Percentiles rank a stretch among this genome's conserved stretches.
phyloP scores from a whole-genome alignment of 2,113 vertebrate genomes.

The Boulengeromyrus knoepffleri region DNA sequence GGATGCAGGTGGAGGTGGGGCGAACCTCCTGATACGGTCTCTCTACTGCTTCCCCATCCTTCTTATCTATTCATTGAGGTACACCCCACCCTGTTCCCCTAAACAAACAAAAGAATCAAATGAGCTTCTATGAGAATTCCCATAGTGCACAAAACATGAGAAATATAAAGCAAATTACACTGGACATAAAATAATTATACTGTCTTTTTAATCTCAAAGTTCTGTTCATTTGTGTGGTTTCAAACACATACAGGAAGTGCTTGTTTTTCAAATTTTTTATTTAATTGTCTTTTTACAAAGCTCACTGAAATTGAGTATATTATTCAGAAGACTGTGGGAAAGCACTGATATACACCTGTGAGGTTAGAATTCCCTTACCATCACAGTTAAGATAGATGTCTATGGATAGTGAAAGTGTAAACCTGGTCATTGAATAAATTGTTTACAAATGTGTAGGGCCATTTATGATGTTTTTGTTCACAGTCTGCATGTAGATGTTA shows the following conservation, averaged over 20 bases:
- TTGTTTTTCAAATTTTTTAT: too few species aligned
- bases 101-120: neutral
- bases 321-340: neutral
- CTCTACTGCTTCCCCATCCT: neutral
- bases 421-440: neutral
- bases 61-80: neutral
- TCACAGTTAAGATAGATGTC: neutral
- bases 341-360: neutral
- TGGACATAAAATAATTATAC: conserved; percentile 6
- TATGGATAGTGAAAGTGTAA: neutral
- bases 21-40: neutral
- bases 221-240: neutral
- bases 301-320: neutral
- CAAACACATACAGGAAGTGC: neutral
- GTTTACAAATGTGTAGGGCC: neutral
- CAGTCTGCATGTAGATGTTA: neutral
- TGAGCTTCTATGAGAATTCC: neutral
- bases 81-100: neutral
- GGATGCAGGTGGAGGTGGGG: neutral
- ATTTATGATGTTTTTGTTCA: neutral
- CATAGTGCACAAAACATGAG: neutral
- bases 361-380: too few species aligned
- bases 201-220: neutral
- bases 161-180: neutral
- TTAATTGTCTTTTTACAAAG: neutral